Conservation (phyloP, 2,113 vertebrate species). For the Pelmatolapia mariae region DNA sequence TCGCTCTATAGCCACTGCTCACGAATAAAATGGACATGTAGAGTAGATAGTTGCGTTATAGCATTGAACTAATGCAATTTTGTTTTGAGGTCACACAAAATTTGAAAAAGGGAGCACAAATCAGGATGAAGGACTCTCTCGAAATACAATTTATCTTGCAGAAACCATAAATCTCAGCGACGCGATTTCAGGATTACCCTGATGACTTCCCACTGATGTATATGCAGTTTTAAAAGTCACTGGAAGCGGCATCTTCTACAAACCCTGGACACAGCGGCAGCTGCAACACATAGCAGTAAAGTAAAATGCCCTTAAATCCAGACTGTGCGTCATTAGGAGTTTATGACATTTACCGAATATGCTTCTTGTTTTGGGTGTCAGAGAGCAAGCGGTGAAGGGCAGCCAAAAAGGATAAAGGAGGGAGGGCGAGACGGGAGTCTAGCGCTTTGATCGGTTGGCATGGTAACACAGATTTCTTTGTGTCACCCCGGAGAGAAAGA, state of each 20-base stretch:
- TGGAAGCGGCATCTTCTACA: not conserved
- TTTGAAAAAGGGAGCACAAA: constrained; percentile 17
- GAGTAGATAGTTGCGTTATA: not conserved
- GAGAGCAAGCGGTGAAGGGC: not conserved
- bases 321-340: not conserved
- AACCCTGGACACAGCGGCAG: not conserved
- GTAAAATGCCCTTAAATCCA: not conserved
- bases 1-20: not conserved
- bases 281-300: not conserved
- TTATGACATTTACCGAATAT: constrained; percentile 1
- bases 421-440: not conserved
- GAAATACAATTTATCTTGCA: not conserved
- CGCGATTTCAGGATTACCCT: not conserved
- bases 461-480: constrained; percentile 65
- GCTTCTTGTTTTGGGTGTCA: constrained; percentile 12
- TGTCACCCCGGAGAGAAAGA: constrained; percentile 38
- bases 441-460: constrained; percentile 62
- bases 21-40: not conserved
- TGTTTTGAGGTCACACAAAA: not conserved
- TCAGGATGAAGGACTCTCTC: not conserved
- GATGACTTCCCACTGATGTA: not conserved
- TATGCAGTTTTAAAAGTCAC: not conserved
- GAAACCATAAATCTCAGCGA: not conserved
- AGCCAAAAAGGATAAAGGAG: constrained; percentile 34
- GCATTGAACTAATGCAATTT: not conserved